Conservation (phyloP, 23 tunicate genomes). For the Styela clava region DNA sequence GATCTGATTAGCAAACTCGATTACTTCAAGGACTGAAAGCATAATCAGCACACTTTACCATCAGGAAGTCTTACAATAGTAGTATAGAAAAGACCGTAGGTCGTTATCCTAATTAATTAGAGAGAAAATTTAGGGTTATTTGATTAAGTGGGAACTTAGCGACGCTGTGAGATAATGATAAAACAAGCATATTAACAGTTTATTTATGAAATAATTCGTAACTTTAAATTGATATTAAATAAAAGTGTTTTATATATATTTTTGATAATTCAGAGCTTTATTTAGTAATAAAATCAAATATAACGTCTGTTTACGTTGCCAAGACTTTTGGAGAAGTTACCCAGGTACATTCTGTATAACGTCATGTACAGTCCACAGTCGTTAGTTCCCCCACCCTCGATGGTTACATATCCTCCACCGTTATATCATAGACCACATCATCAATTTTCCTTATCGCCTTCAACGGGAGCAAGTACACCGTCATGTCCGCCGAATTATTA, state of each 20-base stretch:
- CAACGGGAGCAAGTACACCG: conserved; percentile 63
- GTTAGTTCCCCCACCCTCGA: conserved; percentile 80
- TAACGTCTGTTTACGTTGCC: no score
- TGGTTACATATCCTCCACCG: conserved; percentile 88
- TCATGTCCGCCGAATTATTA: conserved; percentile 89
- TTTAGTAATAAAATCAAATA: no score
- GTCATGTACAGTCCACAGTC: conserved; percentile 86
- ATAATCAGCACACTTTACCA: conserved; percentile 18
- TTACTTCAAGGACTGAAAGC: conserved; percentile 22
- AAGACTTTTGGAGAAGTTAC: no score
- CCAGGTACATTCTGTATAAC: neutral
- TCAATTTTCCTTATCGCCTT: conserved; percentile 80
- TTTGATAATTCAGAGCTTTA: no score
- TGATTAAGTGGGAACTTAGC: neutral
- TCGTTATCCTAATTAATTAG: conserved; percentile 21
- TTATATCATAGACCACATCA: conserved; percentile 66
- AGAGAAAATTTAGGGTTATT: conserved; percentile 8
- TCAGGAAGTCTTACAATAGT: conserved; percentile 13
- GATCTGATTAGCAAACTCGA: conserved; percentile 37
- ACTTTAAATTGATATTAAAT: no score
- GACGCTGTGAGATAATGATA: neutral
- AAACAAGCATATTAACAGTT: neutral
- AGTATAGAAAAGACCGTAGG: neutral
- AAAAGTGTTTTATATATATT: no score
- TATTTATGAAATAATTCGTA: neutral